A percentile compares a stretch with the other conserved stretches of the same genome.
These are phyloP conservation scores for Callopanchax toddi DNA, from an alignment of 2,113 vertebrate genomes.

Conservation along the genomic window DNA sequence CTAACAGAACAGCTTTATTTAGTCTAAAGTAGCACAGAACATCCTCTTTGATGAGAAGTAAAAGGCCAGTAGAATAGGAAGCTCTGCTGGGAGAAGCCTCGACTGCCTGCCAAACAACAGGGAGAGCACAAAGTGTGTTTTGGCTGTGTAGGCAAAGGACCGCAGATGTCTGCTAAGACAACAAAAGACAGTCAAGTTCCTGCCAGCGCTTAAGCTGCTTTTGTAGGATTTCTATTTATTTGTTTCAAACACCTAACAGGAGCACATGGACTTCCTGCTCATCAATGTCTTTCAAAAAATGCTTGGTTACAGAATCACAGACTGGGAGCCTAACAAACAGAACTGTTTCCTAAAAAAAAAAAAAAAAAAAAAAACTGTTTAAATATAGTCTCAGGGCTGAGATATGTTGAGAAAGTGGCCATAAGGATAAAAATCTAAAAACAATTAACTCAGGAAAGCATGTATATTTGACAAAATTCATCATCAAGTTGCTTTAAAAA, in stretches of 20 bases:
- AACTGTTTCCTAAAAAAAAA: too few species aligned
- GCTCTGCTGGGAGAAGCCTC: neutral
- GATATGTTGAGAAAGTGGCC: too few species aligned
- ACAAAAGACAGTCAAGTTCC: neutral
- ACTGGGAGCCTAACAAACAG: too few species aligned
- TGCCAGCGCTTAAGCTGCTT: constrained; percentile 1
- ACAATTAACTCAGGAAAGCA: too few species aligned
- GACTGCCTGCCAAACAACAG: constrained; percentile 1
- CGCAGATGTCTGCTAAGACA: neutral
- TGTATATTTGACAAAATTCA: too few species aligned
- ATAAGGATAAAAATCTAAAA: too few species aligned
- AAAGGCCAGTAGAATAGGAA: neutral
- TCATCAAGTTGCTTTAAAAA: too few species aligned
- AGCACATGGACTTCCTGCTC: constrained; percentile 1
- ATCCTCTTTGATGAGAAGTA: neutral
- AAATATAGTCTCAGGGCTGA: too few species aligned
- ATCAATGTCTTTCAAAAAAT: neutral
- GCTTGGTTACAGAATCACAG: too few species aligned
- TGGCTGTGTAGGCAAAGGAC: neutral
- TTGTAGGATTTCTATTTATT: neutral
- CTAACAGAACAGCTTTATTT: too few species aligned
- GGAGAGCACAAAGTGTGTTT: neutral
- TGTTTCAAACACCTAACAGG: neutral
- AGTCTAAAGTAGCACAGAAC: neutral
- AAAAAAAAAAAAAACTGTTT: too few species aligned